Conservation (phyloP, 2,797 vertebrate genomes). For the Taeniopygia guttata region DNA sequence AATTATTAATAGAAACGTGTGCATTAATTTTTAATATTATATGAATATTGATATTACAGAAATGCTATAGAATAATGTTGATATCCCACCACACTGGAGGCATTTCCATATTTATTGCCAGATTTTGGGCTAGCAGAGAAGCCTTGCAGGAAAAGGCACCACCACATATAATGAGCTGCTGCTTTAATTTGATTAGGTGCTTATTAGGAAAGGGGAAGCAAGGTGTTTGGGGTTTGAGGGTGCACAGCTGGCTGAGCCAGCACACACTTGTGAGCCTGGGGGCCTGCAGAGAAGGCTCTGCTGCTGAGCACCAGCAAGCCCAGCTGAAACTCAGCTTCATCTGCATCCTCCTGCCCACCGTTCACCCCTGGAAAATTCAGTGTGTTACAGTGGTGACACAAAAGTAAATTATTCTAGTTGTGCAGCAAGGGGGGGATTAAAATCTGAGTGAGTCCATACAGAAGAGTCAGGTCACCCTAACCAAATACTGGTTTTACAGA, state of each 20-base stretch:
- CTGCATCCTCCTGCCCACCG: background rate
- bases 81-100: background rate
- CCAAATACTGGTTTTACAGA: background rate
- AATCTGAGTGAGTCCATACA: fast-evolving
- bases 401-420: background rate
- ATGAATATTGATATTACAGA: conserved; percentile 47
- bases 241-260: background rate
- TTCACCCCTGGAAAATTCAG: background rate
- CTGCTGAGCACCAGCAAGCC: background rate
- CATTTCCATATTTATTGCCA: background rate
- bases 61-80: background rate
- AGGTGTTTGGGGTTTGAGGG: background rate
- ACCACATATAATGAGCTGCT: background rate
- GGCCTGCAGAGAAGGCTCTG: background rate
- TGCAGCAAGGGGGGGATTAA: background rate
- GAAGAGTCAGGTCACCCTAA: background rate
- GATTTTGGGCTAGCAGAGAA: background rate
- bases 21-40: conserved; percentile 40
- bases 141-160: background rate
- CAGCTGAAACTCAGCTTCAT: background rate
- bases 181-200: background rate
- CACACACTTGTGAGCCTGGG: background rate
- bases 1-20: background rate
- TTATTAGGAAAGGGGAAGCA: background rate
- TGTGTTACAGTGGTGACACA: fast-evolving